Base-by-base conservation (phyloP, 64 coral and sea anemone genomes). In the Porites lutea region DNA sequence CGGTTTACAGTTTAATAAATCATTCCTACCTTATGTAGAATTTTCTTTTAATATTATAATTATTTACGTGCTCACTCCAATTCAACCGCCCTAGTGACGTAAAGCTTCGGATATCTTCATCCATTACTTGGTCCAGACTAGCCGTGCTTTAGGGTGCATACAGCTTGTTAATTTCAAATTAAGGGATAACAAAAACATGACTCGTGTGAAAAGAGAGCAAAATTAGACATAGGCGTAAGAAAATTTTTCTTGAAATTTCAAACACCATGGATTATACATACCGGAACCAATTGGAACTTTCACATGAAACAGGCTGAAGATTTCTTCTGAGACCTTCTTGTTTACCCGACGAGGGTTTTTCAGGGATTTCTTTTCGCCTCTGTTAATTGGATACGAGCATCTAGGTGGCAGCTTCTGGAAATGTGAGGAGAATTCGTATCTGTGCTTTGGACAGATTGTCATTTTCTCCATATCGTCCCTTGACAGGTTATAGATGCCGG, bases 371-470 rank as follows among this genome's bases (percentile, higher is more conserved):
- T 37, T 37, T 37, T 37, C 27, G 1, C 27, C 27, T 37, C 27
- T 37, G 27, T 37, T 0, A 37, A 37, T 66, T 66, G 64, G 64
- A 66, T 66, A 66, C 64, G 64, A 66, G 64, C 64, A 66, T 66
- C 64, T 66, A 66, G 13, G 64, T 66, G 64, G 64, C 15, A 12
- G 64, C 64, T 66, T 13, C 64, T 66, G 64, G 64, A 66, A 66
- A 66, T 66, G 64, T 6, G 64, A 4, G 20, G 64, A 66, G 20
- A 66, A 49, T 19, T 55, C 48, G 46, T 53, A 77, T 55, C 50
- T 77, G 49, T 77, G 74, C 74, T 77, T 77, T 77, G 74, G 74
- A 21, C 72, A 75, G 5, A 75, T 10, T 11, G 72, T 48, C 0
- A 75, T 50, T 23, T 45, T 75, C 48, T 75, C 50, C 74, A 2